Evolutionary conservation across 2,888 invertebrate genomes (phyloP).

Genomic region (Mesorhabditis belari): DNA sequence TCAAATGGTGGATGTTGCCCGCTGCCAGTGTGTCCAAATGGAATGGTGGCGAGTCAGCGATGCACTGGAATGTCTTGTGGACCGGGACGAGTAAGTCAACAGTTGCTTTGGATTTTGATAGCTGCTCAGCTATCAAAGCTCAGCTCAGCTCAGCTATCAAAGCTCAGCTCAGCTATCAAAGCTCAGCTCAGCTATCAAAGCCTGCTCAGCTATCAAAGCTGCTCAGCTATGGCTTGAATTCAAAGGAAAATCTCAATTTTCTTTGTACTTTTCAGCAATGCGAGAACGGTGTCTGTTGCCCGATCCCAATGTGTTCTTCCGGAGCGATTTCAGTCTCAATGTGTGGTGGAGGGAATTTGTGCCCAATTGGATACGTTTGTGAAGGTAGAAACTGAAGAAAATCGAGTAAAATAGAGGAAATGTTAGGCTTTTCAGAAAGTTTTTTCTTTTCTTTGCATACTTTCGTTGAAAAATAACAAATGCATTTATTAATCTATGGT

Average conservation of each 20-base stretch:
- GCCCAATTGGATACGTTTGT: slow-evolving; percentile 45
- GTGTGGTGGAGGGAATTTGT: slow-evolving; percentile 45
- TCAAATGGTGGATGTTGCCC: slow-evolving; percentile 42
- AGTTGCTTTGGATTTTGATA: too few species aligned
- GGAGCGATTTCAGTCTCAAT: slow-evolving; percentile 37
- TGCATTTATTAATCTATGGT: background rate
- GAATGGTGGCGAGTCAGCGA: slow-evolving; percentile 18
- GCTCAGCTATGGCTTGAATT: slow-evolving; percentile 8
- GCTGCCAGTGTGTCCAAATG: slow-evolving; percentile 33
- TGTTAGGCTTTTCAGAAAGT: too few species aligned
- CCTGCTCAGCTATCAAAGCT: slow-evolving; percentile 28
- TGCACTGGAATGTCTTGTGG: background rate
- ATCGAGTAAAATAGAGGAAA: background rate
- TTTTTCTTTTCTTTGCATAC: background rate
- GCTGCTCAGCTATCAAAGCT: too few species aligned
- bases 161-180: too few species aligned
- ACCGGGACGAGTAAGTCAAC: background rate
- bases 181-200: too few species aligned
- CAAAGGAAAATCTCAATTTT: too few species aligned
- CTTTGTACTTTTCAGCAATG: slow-evolving; percentile 30
- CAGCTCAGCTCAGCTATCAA: too few species aligned
- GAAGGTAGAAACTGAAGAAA: slow-evolving; percentile 30
- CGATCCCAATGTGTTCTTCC: slow-evolving; percentile 41
- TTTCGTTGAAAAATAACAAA: too few species aligned
- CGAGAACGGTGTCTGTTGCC: slow-evolving; percentile 47